These are phyloP conservation scores for Paragorgia papillata DNA, from an alignment of 92 coral and sea anemone genomes.

Conservation along the genomic window DNA sequence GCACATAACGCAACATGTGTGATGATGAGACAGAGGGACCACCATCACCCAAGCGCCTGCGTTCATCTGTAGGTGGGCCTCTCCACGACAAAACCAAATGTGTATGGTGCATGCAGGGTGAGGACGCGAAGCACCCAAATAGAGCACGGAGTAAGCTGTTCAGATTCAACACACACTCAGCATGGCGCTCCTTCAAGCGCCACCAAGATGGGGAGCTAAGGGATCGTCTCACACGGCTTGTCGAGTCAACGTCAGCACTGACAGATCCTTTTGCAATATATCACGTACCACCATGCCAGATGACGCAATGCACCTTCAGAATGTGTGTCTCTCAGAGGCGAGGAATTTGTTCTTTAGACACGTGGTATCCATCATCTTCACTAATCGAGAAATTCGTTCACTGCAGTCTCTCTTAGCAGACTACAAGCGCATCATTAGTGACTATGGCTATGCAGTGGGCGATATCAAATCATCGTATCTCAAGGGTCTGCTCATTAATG, in stretches of 20 bases:
- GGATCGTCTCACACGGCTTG: constrained; percentile 39
- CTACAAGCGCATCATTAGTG: constrained; percentile 36
- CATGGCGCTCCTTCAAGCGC: constrained; percentile 33
- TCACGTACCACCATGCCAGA: constrained; percentile 42
- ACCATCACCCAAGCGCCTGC: constrained; percentile 41
- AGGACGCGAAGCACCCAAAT: constrained; percentile 38
- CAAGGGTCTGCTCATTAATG: constrained; percentile 27
- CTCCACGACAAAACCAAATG: constrained; percentile 40
- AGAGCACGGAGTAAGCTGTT: constrained; percentile 22
- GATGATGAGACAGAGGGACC: constrained; percentile 10
- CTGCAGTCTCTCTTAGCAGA: constrained; percentile 24
- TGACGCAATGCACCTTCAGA: constrained; percentile 40
- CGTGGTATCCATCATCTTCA: constrained; percentile 17
- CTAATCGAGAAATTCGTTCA: constrained; percentile 30
- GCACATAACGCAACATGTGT: too few relatives aligned
- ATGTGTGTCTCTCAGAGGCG: constrained; percentile 43
- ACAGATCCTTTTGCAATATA: constrained; percentile 44
- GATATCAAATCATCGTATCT: constrained; percentile 36
- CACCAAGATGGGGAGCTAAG: constrained; percentile 31
- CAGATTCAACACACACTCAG: constrained; percentile 36
- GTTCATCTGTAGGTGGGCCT: constrained; percentile 38
- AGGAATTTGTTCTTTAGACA: constrained; percentile 6
- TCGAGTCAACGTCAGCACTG: constrained; percentile 36
- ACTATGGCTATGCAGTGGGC: constrained; percentile 27
- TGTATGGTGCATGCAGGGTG: constrained; percentile 33